Base-by-base conservation (phyloP, 2,797 vertebrate genomes). In the Linurgus olivaceus region DNA sequence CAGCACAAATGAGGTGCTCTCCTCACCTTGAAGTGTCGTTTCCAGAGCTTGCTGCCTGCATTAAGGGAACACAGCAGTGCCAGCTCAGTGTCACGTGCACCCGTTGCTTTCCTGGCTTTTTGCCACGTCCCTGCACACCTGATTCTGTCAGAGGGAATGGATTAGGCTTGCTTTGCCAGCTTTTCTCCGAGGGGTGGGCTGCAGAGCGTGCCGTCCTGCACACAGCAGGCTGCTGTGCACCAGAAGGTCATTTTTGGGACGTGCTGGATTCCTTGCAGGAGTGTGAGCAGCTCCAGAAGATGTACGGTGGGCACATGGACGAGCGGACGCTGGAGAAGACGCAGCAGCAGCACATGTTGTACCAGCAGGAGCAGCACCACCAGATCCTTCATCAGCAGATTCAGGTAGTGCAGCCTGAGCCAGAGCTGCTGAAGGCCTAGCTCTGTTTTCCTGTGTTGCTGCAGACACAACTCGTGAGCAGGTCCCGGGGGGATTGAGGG, bases 241-340 rank as follows among this genome's bases (percentile, higher is more conserved):
- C 7, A 6, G 28, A 17, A 20, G 47, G 72, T 68, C 38, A 0
- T 28, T 65, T 0, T 7, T 26, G 33, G 61, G 31, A 3, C 1
- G 8, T 7, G 31, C 77, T 52, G 79, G 74, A 2, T 82, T 78
- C 47, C 9, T 95, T 93, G 25, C 93, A 99, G 99, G 99, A 99
- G 97, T 99, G 99, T 68, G 99, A 99, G 97, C 99, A 99, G 98
- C 98, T 99, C 55, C 99, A 99, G 98, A 99, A 99, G 98, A 98
- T 99, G 98, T 99, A 99, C 0, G 99, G 99, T 9, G 98, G 97
- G 68, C 98, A 99, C 91, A 98, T 99, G 96, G 99, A 99, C 7
- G 99, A 99, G 96, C 96, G 98, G 63, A 95, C 98, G 33, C 98
- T 99, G 98, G 99, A 99, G 97, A 99, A 99, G 98, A 99, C 99